Evolutionary conservation across 2,797 vertebrate species (phyloP).

Genomic region (Ambastaia sidthimunki): DNA sequence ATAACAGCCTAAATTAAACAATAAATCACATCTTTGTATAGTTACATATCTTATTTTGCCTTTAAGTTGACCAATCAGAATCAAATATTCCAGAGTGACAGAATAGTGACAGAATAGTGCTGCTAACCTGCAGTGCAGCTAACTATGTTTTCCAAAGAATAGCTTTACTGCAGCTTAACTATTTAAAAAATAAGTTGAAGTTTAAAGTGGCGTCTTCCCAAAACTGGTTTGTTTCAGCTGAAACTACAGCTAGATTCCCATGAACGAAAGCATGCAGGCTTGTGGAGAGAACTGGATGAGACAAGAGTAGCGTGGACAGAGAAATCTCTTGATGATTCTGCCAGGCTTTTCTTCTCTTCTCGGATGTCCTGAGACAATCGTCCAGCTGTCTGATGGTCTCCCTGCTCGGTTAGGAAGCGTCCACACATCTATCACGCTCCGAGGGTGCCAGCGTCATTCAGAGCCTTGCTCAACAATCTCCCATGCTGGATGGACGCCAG

Average conservation of each 20-base stretch:
- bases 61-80: too few species aligned
- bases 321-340: constrained; percentile 72
- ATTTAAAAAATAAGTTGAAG: neutral
- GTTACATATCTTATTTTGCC: too few species aligned
- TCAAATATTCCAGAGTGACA: too few species aligned
- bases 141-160: neutral
- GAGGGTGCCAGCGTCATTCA: constrained; percentile 61
- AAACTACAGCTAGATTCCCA: constrained; percentile 52
- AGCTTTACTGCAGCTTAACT: neutral
- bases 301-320: constrained; percentile 75
- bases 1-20: too few species aligned
- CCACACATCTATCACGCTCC: constrained; percentile 76
- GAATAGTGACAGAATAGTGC: too few species aligned
- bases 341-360: constrained; percentile 65
- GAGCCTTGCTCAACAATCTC: constrained; percentile 69
- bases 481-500: constrained; percentile 76
- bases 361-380: constrained; percentile 74
- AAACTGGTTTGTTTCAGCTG: constrained; percentile 40
- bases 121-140: too few species aligned
- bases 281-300: constrained; percentile 71
- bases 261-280: constrained; percentile 52
- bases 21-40: too few species aligned
- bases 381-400: constrained; percentile 79
- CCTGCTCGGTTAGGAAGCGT: constrained; percentile 68
- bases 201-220: neutral